Conservation (phyloP, 2,888 invertebrate genomes). For the Crematogaster levior region DNA sequence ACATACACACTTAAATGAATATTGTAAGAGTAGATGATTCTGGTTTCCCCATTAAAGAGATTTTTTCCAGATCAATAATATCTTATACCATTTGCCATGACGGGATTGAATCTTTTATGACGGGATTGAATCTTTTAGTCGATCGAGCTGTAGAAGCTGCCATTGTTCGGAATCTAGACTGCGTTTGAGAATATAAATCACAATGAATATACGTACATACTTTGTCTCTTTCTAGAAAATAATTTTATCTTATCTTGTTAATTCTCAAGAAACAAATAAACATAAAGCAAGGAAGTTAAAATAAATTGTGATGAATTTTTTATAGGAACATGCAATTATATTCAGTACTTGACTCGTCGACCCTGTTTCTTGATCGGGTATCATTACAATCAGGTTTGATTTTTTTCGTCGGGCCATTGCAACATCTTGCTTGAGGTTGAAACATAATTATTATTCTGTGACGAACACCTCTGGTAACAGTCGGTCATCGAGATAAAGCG, state of each 20-base stretch:
- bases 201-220: too few relatives aligned
- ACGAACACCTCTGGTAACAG: constrained; percentile 62
- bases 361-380: not conserved
- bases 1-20: not conserved
- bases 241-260: not conserved
- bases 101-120: too few relatives aligned
- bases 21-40: not conserved
- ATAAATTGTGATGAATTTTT: not conserved
- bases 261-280: not conserved
- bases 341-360: not conserved
- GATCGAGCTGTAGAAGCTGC: not conserved
- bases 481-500: constrained; percentile 62
- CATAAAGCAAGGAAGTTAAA: not conserved
- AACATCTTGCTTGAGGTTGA: constrained; percentile 43
- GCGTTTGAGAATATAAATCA: not conserved
- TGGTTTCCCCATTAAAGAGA: not conserved
- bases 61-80: not conserved
- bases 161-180: not conserved
- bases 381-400: constrained; percentile 53
- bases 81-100: not conserved
- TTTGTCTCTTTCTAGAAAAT: not conserved
- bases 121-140: constrained; percentile 16
- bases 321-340: not conserved
- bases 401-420: constrained; percentile 45
- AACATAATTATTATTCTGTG: constrained; percentile 66